Base-by-base conservation (phyloP, 2,113 vertebrate genomes). In the Plecotus auritus region DNA sequence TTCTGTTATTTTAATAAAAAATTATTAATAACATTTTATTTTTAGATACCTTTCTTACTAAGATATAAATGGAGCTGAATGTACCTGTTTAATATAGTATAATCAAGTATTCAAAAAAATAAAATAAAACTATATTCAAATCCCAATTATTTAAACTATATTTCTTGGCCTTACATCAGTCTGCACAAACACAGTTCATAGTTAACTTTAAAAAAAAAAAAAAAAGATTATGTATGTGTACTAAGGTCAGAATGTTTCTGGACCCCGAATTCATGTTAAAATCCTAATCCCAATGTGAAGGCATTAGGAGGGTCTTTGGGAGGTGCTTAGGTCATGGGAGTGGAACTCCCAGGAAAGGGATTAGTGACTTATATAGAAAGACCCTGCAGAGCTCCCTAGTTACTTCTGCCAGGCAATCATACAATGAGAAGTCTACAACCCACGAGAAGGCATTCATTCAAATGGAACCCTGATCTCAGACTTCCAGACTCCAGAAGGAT, bases 1-100 rank as follows among this genome's bases (percentile, higher is more conserved):
- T 83, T 88, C 35, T 51, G 7, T 11, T 51, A 76, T 69, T 94
- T 85, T 85, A 85, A 93, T 61, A 6, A 94, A 67, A n/a, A 93
- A 74, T 87, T 84, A 89, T 59, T 73, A 69, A 30, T 59, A 92
- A 76, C 30, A 28, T 37, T n/a, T 84, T 45, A 70, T 77, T 77
- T 86, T 2, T 56, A 77, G 14, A 47, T 28, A 14, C 72, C 47
- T 81, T 70, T 91, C 47, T 85, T 45, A 69, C 49, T 85, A 96
- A 90, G 17, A 10, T 45, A 72, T 82, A 90, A 56, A 22, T 76
- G 37, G 12, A 94, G 14, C 14, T 88, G 16, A 83, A 72, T 54
- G 5, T 40, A 80, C 35, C 12, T 35, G 9, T 82, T 93, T 88
- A 67, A 40, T 77, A 70, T 47, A 91, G 13, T 26, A 76, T 32